These are phyloP conservation scores for Mobula birostris DNA, from an alignment of 2,113 vertebrate genomes.

Conservation along the genomic window DNA sequence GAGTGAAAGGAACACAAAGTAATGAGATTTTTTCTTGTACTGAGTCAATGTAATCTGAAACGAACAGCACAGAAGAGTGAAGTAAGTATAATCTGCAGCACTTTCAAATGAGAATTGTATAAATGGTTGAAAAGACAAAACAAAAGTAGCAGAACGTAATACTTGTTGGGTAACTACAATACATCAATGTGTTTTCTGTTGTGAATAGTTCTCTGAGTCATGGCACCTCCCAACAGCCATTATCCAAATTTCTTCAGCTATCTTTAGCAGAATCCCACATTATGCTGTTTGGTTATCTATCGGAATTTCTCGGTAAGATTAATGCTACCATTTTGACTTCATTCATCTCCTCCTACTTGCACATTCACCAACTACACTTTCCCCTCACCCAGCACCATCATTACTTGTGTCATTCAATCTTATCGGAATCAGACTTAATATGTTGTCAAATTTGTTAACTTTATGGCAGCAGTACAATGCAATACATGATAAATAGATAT, in stretches of 20 bases:
- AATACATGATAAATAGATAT: too few species aligned
- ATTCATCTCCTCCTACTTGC: too few species aligned
- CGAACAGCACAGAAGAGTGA: not conserved
- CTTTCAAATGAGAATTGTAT: not conserved
- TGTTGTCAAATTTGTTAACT: too few species aligned
- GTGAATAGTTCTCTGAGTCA: not conserved
- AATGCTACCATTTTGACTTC: not conserved
- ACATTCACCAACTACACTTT: too few species aligned
- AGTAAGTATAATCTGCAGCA: not conserved
- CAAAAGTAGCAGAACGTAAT: not conserved
- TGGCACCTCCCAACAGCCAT: not conserved
- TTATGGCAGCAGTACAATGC: too few species aligned
- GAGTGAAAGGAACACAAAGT: not conserved
- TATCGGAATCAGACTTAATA: too few species aligned
- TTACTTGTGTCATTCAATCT: too few species aligned
- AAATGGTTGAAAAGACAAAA: not conserved
- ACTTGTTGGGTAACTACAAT: not conserved
- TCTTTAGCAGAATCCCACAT: not conserved
- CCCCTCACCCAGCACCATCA: too few species aligned
- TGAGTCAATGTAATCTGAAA: not conserved
- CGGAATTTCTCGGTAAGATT: not conserved
- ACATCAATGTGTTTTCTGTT: not conserved
- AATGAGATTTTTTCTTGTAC: not conserved
- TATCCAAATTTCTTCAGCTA: not conserved
- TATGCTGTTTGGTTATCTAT: not conserved